Percentiles rank a stretch among this genome's conserved stretches.
Conservation (phyloP, 2,113 vertebrate species). For the Cottus gobio region DNA sequence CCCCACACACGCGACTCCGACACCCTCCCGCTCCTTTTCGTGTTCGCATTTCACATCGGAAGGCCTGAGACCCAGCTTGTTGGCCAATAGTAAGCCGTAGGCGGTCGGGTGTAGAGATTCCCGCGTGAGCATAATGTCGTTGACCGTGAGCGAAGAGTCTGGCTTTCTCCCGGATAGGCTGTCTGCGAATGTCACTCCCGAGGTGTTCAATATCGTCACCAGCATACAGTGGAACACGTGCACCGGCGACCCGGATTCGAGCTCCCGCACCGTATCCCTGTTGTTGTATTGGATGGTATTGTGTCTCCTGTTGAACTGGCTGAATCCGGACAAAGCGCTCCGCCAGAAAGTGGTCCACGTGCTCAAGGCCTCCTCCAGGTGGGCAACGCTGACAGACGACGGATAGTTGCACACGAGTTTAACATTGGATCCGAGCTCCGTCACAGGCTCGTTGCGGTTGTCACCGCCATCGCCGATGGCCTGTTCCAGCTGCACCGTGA, state of each 20-base stretch:
- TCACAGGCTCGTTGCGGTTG: background rate
- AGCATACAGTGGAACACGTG: conserved; percentile 12
- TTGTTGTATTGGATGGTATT: conserved; percentile 26
- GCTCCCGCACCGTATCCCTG: conserved; percentile 9
- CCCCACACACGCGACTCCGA: no score
- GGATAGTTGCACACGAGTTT: conserved; percentile 27
- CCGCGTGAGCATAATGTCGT: background rate
- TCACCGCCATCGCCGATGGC: background rate
- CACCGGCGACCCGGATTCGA: background rate
- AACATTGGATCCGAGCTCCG: conserved; percentile 4
- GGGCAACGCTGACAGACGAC: background rate
- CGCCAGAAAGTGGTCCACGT: conserved; percentile 30
- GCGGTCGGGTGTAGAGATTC: background rate
- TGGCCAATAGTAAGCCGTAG: background rate
- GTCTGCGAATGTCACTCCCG: background rate
- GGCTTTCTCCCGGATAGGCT: background rate
- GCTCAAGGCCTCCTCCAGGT: conserved; percentile 27
- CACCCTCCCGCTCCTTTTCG: background rate
- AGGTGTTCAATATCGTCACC: conserved; percentile 6
- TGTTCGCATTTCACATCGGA: background rate
- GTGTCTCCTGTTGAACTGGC: conserved; percentile 23
- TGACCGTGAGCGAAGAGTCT: background rate
- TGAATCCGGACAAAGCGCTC: background rate
- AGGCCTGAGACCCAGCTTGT: background rate
- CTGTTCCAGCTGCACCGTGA: background rate